A percentile compares a stretch with the other conserved stretches of the same genome.
These are phyloP conservation scores for Polylopha cassiicola DNA, from an alignment of 2,888 invertebrate genomes.

Conservation along the genomic window DNA sequence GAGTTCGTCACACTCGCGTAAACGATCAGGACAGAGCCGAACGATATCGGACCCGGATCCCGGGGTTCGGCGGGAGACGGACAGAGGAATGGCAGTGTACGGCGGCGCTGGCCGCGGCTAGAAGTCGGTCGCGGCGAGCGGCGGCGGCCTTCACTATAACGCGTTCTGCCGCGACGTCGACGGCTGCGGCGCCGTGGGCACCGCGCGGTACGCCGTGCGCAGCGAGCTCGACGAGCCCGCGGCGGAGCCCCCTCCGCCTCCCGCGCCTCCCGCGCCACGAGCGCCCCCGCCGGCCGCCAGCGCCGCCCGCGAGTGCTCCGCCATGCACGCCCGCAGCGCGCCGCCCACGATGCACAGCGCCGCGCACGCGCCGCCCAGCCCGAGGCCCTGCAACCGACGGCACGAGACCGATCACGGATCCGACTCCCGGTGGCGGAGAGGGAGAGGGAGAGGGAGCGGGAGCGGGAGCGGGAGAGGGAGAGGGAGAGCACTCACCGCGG, in stretches of 20 bases:
- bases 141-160: conserved; percentile 58
- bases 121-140: conserved; percentile 33
- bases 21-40: too few relatives aligned
- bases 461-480: neutral
- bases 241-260: conserved; percentile 9
- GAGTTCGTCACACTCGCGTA: too few relatives aligned
- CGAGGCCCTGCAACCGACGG: conserved; percentile 37
- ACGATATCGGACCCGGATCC: neutral
- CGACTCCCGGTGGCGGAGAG: conserved; percentile 1
- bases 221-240: conserved; percentile 4
- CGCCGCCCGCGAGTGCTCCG: conserved; percentile 27
- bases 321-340: conserved; percentile 23
- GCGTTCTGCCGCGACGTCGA: conserved; percentile 43
- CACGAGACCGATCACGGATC: neutral
- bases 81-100: neutral
- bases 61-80: conserved; percentile 2
- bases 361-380: conserved; percentile 35
- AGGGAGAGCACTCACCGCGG: conserved; percentile 30
- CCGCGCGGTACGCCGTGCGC: conserved; percentile 40
- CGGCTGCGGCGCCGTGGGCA: conserved; percentile 35
- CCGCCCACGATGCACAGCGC: conserved; percentile 27
- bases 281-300: conserved; percentile 19
- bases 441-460: neutral
- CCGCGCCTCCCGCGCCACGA: conserved; percentile 19
- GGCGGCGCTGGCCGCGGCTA: conserved; percentile 14